Base-by-base conservation (phyloP, 2,888 invertebrate species). In the Corythucha ciliata region DNA sequence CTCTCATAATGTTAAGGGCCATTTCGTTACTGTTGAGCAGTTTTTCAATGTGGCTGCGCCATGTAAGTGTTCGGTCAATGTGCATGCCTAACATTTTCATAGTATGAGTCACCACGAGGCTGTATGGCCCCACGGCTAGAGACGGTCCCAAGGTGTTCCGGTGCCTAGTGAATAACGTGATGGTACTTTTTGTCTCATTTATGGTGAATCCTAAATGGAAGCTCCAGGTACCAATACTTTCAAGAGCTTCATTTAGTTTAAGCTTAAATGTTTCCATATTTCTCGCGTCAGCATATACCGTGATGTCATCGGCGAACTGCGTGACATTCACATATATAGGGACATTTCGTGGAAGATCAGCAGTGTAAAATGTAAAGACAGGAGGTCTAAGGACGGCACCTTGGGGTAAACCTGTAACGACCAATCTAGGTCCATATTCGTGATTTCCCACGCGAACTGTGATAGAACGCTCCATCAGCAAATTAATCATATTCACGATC, bases 271-370 rank as follows among this genome's bases (percentile, higher is more conserved):
- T n/a, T 16, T 24, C 22, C 12, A 42, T 22, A 24, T 24, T 26
- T 18, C 26, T 57, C 51, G 3, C 54, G 41, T 48, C 53, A 50
- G 34, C 7, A 4, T 22, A 14, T 7, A 51, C 21, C 14, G 20
- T 18, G 5, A 51, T 48, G 25, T 52, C 49, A 21, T 52, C 52
- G 3, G 52, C 52, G 36, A 24, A 52, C 16, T 52, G 47, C 12
- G 40, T 21, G n/a, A n/a, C n/a, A n/a, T n/a, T n/a, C n/a, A n/a
- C n/a, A n/a, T n/a, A n/a, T 12, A 51, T 51, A 6, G 10, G 7
- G 4, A 49, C 16, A 12, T 24, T 25, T n/a, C n/a, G n/a, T n/a
- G n/a, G n/a, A n/a, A n/a, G n/a, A 4, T 24, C 25, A 3, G 21
- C 14, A 3, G 46, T 36, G 25, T 52, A 52, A 2, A 49, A n/a